Base-by-base conservation (phyloP, 2,888 invertebrate species). In the Tetropium fuscum region DNA sequence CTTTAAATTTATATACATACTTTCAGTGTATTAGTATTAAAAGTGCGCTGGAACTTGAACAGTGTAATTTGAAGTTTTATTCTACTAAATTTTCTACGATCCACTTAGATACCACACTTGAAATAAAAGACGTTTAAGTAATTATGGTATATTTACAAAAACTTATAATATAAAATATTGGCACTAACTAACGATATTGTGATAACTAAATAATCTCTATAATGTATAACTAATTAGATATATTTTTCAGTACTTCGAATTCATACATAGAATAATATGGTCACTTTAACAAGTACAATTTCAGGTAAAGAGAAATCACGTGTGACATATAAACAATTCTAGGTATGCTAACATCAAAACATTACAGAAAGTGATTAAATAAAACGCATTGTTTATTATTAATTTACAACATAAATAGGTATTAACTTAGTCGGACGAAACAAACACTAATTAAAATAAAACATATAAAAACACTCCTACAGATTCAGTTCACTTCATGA, bases 81-180 rank as follows among this genome's bases (percentile, higher is more conserved):
- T n/a, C n/a, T n/a, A n/a, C n/a, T n/a, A n/a, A n/a, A n/a, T n/a
- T n/a, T n/a, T n/a, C n/a, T n/a, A n/a, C n/a, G n/a, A n/a, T n/a
- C n/a, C n/a, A n/a, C n/a, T n/a, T n/a, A n/a, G 27, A 27, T 2
- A 15, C 0, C 7, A 34, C 1, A 15, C 7, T 13, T 34, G 16
- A 45, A 45, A 45, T 15, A 27, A 45, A 45, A 27, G 8, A 2
- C n/a, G 2, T 32, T 32, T 19, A 32, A 30, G 32, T 30, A 32
- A 41, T 41, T 53, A 32, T 36, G 25, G 11, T 53, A 25, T 54
- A 54, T 54, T 60, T 58, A 57, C 48, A 57, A 57, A 48, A 57
- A 41, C 43, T 43, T 45, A 38, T 18, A 44, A 25, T 57, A 49
- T 57, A 48, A 57, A 57, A 57, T 49, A 54, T 57, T 57, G 57